Conservation (phyloP, 2,888 invertebrate species). For the Orchesella flavescens region DNA sequence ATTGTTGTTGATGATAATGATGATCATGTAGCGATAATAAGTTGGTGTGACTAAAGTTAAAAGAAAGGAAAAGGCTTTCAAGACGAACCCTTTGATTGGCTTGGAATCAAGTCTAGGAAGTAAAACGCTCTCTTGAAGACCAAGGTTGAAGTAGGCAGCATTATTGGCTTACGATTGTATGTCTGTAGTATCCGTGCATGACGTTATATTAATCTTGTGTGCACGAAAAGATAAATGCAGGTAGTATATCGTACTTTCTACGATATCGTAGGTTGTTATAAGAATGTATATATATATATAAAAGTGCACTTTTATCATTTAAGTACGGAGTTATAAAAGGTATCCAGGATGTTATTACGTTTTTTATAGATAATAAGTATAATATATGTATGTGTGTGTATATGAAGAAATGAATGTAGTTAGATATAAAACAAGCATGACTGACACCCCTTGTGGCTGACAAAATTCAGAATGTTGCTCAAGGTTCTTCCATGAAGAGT, state of each 20-base stretch:
- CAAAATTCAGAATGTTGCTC: slow-evolving; percentile 69
- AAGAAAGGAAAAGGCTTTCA: slow-evolving; percentile 62
- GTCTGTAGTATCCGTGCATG: slow-evolving; percentile 1
- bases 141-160: slow-evolving; percentile 59
- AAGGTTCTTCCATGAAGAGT: slow-evolving; percentile 69
- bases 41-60: slow-evolving; percentile 63
- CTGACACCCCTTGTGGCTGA: slow-evolving; percentile 65
- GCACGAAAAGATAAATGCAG: slow-evolving; percentile 12
- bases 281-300: slow-evolving; percentile 41
- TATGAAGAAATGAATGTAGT: slow-evolving; percentile 12
- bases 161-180: too few species aligned
- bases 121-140: slow-evolving; percentile 58
- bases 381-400: slow-evolving; percentile 27
- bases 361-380: slow-evolving; percentile 21
- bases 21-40: slow-evolving; percentile 62
- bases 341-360: slow-evolving; percentile 58
- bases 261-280: neutral
- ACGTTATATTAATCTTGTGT: slow-evolving; percentile 56
- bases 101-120: slow-evolving; percentile 64
- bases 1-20: slow-evolving; percentile 37
- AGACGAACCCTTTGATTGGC: slow-evolving; percentile 65
- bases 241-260: neutral
- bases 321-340: neutral
- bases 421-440: slow-evolving; percentile 60
- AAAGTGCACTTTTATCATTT: slow-evolving; percentile 16